phyloP scores from a whole-genome alignment of 2,888 invertebrate species.

The Anthrax anthrax region DNA sequence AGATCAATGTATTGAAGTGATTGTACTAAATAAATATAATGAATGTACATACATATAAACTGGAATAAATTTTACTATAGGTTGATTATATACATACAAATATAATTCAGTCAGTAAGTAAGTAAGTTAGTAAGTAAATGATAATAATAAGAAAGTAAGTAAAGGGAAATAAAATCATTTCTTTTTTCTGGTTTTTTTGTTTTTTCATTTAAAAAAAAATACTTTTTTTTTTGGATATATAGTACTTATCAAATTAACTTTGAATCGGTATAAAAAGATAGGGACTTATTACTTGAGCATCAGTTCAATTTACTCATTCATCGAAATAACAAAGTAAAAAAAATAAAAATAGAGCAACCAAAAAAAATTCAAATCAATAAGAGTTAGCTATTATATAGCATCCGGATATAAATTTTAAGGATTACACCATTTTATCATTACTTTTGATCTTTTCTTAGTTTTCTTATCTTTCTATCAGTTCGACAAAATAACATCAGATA shows the following conservation, averaged over 20 bases:
- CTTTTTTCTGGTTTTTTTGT: background rate
- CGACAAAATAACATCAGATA: background rate
- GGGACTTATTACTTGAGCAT: slow-evolving; percentile 4
- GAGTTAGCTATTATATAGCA: too few species aligned
- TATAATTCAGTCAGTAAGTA: too few species aligned
- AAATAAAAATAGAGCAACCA: background rate
- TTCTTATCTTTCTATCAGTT: too few species aligned
- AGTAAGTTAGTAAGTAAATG: background rate
- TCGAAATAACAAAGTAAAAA: background rate
- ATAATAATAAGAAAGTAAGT: background rate
- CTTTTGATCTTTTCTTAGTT: background rate
- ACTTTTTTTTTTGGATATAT: background rate
- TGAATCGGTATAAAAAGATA: slow-evolving; percentile 7
- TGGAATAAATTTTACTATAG: too few species aligned
- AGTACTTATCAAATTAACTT: background rate
- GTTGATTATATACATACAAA: too few species aligned
- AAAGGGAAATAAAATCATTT: background rate
- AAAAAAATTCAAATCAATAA: background rate
- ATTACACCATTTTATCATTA: background rate
- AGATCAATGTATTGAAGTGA: background rate
- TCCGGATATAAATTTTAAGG: background rate
- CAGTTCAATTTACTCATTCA: slow-evolving; percentile 6
- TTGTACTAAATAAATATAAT: too few species aligned
- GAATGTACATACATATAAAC: too few species aligned
- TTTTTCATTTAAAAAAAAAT: too few species aligned